Base-by-base conservation (phyloP, 1,140 invertebrate genomes). In the Halesus radiatus region DNA sequence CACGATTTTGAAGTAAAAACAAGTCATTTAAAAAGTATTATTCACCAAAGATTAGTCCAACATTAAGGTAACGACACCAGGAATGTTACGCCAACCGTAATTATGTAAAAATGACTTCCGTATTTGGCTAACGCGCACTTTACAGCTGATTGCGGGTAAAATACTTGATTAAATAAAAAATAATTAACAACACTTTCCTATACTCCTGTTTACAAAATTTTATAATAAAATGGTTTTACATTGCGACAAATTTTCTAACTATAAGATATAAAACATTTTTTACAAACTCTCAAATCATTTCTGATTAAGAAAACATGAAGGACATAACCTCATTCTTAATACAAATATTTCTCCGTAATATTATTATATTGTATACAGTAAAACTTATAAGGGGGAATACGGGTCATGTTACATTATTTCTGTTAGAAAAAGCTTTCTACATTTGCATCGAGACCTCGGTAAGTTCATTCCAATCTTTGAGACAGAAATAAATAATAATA, bases 141-240 rank as follows among this genome's bases (percentile, higher is more conserved):
- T 72, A 23, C 45, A 50, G 45, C 68, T 50, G 18, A 26, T 50
- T 26, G 50, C 70, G 50, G 23, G 68, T 72, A 50, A 53, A 74
- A 74, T 56, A 74, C 70, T 70, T 20, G 29, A 45, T 64, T 70
- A 53, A 56, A 56, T 74, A 74, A 54, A 74, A 45, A 74, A 74
- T 74, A 74, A 56, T 74, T 74, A 74, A 74, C 70, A 74, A 74
- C 70, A 74, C 32, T 70, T 45, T 70, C 66, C 32, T 70, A 70
- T 45, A 50, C 66, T 70, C 37, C 62, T 70, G 32, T 52, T 70
- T 70, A 70, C 66, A 70, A 70, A 70, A 70, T 37, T 50, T 70
- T 70, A 70, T 52, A 70, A 50, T 70, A 70, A 70, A 66, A 66
- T 66, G 62, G 62, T 66, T 66, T 66, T 45, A 45, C 37, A 45